A percentile compares a stretch with the other conserved stretches of the same genome.
phyloP scores from a whole-genome alignment of 2,888 invertebrate genomes.

The Xestia sexstrigata region DNA sequence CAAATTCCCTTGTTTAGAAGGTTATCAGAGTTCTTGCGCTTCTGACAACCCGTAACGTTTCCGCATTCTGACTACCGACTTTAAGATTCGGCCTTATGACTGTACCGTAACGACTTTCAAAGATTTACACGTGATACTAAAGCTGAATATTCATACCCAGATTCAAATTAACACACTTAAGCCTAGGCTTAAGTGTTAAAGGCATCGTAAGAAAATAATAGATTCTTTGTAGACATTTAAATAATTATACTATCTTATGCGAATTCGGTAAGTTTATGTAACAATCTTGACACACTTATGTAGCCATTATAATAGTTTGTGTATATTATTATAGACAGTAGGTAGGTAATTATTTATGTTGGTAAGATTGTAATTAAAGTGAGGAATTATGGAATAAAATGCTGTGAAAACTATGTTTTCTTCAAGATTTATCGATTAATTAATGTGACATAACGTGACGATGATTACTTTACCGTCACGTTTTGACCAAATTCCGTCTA shows the following conservation, averaged over 20 bases:
- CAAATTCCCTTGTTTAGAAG: not conserved
- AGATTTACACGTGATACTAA: not conserved
- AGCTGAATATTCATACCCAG: not conserved
- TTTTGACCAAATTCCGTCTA: not conserved
- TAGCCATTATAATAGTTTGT: constrained; percentile 9
- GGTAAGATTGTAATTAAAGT: constrained; percentile 14
- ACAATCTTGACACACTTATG: constrained; percentile 45
- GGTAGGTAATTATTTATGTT: constrained; percentile 8
- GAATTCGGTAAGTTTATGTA: constrained; percentile 35
- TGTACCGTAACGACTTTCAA: not conserved
- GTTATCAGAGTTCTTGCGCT: not conserved
- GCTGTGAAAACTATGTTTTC: constrained; percentile 3
- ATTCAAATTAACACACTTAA: constrained; percentile 1
- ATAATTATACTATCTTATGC: not conserved
- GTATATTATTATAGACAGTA: constrained; percentile 6
- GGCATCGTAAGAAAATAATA: not conserved
- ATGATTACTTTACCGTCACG: not conserved
- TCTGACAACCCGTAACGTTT: not conserved
- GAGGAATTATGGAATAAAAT: constrained; percentile 7
- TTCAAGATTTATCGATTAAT: constrained; percentile 1
- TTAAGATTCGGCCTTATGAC: not conserved
- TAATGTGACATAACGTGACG: constrained; percentile 20
- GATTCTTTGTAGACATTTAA: constrained; percentile 1
- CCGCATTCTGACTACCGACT: not conserved
- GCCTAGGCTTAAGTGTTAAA: not conserved